Conservation (phyloP, 2,888 invertebrate genomes). For the Limenitis camilla region DNA sequence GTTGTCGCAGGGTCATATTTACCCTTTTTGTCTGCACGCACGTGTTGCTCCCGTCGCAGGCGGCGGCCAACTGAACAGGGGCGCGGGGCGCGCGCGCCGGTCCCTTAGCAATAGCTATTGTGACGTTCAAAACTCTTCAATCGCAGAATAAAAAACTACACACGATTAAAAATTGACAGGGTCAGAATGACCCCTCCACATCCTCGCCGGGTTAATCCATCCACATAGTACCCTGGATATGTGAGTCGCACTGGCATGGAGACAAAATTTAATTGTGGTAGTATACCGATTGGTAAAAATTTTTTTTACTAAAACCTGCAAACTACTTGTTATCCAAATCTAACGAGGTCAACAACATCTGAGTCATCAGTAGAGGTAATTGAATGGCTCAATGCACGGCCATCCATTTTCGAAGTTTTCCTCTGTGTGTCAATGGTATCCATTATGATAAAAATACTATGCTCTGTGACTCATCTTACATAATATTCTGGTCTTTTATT, state of each 20-base stretch:
- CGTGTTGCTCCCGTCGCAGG: too few relatives aligned
- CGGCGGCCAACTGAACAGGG: too few relatives aligned
- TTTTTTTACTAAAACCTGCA: conserved; percentile 1
- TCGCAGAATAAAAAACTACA: too few relatives aligned
- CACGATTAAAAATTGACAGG: too few relatives aligned
- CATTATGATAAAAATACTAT: neutral
- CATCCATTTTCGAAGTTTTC: neutral
- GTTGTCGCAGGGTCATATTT: too few relatives aligned
- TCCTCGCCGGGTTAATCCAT: too few relatives aligned
- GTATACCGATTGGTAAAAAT: neutral
- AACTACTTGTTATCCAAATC: conserved; percentile 1
- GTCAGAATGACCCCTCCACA: too few relatives aligned
- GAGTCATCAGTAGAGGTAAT: conserved; percentile 12
- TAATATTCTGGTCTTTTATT: neutral
- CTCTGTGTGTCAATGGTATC: neutral
- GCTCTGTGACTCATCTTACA: neutral
- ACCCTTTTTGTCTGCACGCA: too few relatives aligned
- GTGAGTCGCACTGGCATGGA: neutral
- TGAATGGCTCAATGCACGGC: conserved; percentile 3
- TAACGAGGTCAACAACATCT: conserved; percentile 16
- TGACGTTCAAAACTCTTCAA: too few relatives aligned
- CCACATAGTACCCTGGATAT: too few relatives aligned
- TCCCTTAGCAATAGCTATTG: too few relatives aligned
- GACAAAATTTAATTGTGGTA: neutral
- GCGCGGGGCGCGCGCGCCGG: too few relatives aligned